These are phyloP conservation scores for Phortica okadai DNA, from an alignment of 2,888 invertebrate genomes.

Conservation along the genomic window DNA sequence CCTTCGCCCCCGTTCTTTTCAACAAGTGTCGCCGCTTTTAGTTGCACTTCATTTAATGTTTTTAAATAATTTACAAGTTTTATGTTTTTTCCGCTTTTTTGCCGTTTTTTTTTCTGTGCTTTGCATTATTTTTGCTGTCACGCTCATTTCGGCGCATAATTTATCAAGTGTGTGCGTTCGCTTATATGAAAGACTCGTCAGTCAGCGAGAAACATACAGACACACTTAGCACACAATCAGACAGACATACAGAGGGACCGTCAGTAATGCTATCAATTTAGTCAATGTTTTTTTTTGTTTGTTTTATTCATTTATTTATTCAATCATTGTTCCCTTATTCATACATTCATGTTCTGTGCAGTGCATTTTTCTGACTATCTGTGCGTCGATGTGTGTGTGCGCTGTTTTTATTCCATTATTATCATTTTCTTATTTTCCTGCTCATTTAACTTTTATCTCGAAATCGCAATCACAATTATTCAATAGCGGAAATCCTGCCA, in stretches of 20 bases:
- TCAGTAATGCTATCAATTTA: not conserved
- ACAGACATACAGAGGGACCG: not conserved
- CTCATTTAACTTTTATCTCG: conserved; percentile 72
- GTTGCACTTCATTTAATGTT: not conserved
- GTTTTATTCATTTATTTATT: not conserved
- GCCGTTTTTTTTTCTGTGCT: not conserved
- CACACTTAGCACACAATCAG: too few species aligned
- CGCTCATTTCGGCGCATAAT: not conserved
- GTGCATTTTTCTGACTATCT: conserved; percentile 14
- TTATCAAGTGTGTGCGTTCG: not conserved
- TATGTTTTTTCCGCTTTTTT: not conserved
- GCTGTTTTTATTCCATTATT: conserved; percentile 40
- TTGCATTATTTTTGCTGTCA: not conserved
- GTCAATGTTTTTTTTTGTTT: not conserved
- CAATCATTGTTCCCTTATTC: not conserved
- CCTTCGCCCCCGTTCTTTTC: not conserved
- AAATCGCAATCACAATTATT: conserved; percentile 70
- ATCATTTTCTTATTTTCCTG: conserved; percentile 69
- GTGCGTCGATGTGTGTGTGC: conserved; percentile 22
- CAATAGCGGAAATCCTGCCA: conserved; percentile 65
- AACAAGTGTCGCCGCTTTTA: not conserved
- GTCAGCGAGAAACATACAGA: too few species aligned
- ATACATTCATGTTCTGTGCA: not conserved
- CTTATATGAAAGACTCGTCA: not conserved
- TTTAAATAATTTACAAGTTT: conserved; percentile 17